phyloP scores from a whole-genome alignment of 2,888 invertebrate genomes.

The Drosophila bunnanda region DNA sequence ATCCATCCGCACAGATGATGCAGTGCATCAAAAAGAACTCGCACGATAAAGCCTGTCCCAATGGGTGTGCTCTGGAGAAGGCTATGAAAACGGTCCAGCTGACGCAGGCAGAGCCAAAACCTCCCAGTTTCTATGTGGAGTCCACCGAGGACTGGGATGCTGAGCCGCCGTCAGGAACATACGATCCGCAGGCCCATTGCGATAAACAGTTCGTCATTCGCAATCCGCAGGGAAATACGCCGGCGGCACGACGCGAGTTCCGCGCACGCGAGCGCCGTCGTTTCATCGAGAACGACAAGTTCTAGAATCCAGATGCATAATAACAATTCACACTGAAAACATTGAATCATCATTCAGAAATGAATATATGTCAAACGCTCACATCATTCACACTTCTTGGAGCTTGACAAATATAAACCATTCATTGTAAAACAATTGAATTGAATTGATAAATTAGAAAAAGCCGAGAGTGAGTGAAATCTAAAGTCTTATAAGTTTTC shows the following conservation, averaged over 20 bases:
- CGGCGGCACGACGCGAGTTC: conserved; percentile 60
- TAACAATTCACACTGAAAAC: too few species aligned
- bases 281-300: conserved; percentile 21
- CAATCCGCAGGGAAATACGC: conserved; percentile 46
- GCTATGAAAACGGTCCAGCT: conserved; percentile 44
- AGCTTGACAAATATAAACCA: neutral
- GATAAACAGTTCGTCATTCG: conserved; percentile 50
- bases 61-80: conserved; percentile 36
- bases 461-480: conserved; percentile 2
- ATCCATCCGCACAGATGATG: conserved; percentile 82
- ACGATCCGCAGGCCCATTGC: conserved; percentile 51
- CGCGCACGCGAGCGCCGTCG: conserved; percentile 70
- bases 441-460: neutral
- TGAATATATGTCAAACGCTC: too few species aligned
- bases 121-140: neutral
- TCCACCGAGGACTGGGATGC: conserved; percentile 44
- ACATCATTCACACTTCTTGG: neutral
- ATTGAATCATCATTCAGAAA: too few species aligned
- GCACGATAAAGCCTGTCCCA: conserved; percentile 63
- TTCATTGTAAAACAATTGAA: neutral
- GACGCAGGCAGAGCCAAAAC: conserved; percentile 39
- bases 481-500: conserved; percentile 12
- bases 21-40: conserved; percentile 85
- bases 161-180: conserved; percentile 27
- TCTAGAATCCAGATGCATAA: neutral